Evolutionary conservation across 2,888 invertebrate genomes (phyloP), one percentile per base, ranked within the genome.

Genomic region (Oligia strigilis): DNA sequence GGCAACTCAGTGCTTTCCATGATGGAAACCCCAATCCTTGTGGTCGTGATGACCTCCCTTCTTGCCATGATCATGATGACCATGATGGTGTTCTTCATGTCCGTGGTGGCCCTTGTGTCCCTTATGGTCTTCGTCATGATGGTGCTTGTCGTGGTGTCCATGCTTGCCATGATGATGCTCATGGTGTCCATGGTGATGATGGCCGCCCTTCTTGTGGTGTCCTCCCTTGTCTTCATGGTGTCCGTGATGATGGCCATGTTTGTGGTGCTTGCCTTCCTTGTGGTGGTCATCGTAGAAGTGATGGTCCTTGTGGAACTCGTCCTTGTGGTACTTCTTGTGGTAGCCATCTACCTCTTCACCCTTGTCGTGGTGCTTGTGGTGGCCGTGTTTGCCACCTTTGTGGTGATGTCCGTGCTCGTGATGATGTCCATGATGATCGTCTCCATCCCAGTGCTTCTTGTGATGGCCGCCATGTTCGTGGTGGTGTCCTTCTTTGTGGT

Each of bases 81-180:
- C 94, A 82, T 96, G 96, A 89, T 97, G 97, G 87, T 97, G 97
- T 77, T 96, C 96, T 77, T 97, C 96, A 88, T 97, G 97, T 40
- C 97, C 97, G 81, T 97, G 96, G 83, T 97, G 97, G 64, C 97
- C 97, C 89, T 97, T 96, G 90, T 97, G 97, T n/a, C 96, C 97
- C 36, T 97, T 92, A 81, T 97, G 96, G 79, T 96, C 93, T 78
- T 95, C 96, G 82, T 97, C 96, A 67, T 95, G 86, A 89, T 97
- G 96, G 90, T 96, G 95, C 88, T 97, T 97, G 84, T 97, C 96
- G 77, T 97, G 97, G 90, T 97, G 96, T 49, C 94, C 95, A n/a
- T 95, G 93, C 82, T 97, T 94, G 78, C 96, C 96, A 80, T 97
- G 96, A 90, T 97, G 96, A 89, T 95, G 94, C n/a, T 96, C 95